Percentiles rank a stretch among this genome's conserved stretches.
These are phyloP conservation scores for Cydia amplana DNA, from an alignment of 1,140 invertebrate species.

Conservation along the genomic window DNA sequence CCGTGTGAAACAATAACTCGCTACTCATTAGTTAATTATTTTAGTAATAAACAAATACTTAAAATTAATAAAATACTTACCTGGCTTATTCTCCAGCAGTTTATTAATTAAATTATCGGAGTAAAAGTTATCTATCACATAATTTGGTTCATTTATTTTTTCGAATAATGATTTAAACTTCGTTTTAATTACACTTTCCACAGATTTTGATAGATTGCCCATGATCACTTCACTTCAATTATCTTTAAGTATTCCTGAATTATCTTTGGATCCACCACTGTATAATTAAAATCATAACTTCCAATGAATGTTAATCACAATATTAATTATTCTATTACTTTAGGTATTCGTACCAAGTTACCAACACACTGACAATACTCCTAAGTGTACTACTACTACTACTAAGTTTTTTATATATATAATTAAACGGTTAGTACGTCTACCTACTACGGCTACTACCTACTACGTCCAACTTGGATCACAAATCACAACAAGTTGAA, in stretches of 20 bases:
- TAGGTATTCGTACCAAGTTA: too few relatives aligned
- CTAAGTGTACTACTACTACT: too few relatives aligned
- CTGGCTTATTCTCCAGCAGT: conserved; percentile 46
- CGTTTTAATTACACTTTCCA: conserved; percentile 40
- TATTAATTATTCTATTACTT: neutral
- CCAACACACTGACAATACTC: too few relatives aligned
- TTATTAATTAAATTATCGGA: conserved; percentile 67
- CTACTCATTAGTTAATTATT: neutral
- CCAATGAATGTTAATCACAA: neutral
- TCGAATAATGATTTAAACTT: conserved; percentile 68
- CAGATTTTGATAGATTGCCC: neutral
- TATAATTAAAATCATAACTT: neutral
- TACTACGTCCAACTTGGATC: neutral
- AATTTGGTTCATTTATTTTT: conserved; percentile 60
- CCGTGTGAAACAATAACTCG: neutral
- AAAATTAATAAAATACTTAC: conserved; percentile 50
- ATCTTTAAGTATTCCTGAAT: neutral
- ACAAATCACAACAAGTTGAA: neutral
- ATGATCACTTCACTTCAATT: neutral
- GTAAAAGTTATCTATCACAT: conserved; percentile 69
- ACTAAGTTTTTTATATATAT: neutral
- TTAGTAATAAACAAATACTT: neutral
- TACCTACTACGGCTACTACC: neutral
- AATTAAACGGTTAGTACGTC: neutral
- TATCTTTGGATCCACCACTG: neutral